Base-by-base conservation (phyloP, 2,888 invertebrate species). In the Drosophila colorata region DNA sequence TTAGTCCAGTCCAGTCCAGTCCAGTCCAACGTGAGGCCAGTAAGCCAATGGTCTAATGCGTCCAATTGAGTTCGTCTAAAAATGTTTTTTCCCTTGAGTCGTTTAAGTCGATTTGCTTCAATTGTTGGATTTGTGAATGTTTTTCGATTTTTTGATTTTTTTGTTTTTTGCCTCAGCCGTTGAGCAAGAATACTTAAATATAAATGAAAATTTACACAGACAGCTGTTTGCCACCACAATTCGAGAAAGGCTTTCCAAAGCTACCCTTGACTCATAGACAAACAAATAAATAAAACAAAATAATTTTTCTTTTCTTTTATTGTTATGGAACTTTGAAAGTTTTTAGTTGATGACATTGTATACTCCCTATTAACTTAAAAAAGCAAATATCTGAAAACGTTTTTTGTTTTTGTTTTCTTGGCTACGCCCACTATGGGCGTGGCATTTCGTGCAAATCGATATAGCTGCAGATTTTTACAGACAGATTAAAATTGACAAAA, bases 181-280 rank as follows among this genome's bases (percentile, higher is more conserved):
- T 35, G 28, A 4, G 18, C 14, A 33, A 18, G 28, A 37, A 33
- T 38, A 53, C 37, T 49, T 37, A 44, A 47, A 16, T 9, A 20
- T 13, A 18, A 18, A 14, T 20, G 16, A 4, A 4, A 44, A 16
- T 48, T 16, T 14, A 28, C 61, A 47, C 6, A n/a, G 69, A n/a
- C 18, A 23, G 37, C 57, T 61, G 28, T 1, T 49, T 40, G 51
- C 5, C 5, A 40, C 8, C 14, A 9, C 9, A 16, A 25, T 35
- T 25, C 14, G 18, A 18, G 18, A n/a, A 18, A 6, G 14, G 41
- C 9, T 28, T 28, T 2, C n/a, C 37, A 13, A 9, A 51, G 4
- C 7, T 4, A 9, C 9, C 28, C 28, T 3, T 28, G 28, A 28
- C 9, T 28, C 28, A 28, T 9, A 0, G 28, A 28, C 9, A 2